A percentile compares a stretch with the other conserved stretches of the same genome.
Conservation (phyloP, 2,113 vertebrate genomes). For the Chlamydotis undulata region DNA sequence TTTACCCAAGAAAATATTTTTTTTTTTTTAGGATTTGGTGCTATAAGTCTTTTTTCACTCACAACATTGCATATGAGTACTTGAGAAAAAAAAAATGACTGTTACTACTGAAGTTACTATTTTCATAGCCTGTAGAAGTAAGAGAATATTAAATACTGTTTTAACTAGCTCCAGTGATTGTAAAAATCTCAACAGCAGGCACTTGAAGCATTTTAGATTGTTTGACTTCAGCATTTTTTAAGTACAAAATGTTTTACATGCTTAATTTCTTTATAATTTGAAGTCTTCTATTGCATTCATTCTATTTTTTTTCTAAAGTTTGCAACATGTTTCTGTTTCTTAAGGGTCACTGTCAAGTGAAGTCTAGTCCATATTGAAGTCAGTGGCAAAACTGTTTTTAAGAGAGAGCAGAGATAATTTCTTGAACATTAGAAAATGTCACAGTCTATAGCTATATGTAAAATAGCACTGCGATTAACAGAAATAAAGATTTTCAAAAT, state of each 20-base stretch:
- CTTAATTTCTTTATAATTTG: not conserved
- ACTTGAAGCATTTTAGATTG: not conserved
- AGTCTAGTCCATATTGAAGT: not conserved
- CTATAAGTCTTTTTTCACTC: not conserved
- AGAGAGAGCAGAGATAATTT: not conserved
- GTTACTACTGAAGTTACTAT: not conserved
- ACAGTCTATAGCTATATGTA: not conserved
- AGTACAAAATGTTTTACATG: not conserved
- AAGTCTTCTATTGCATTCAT: not conserved
- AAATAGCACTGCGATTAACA: not conserved
- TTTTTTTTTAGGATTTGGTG: not conserved
- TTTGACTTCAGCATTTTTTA: not conserved
- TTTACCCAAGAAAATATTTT: not conserved
- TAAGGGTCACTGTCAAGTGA: not conserved
- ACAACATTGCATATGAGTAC: not conserved
- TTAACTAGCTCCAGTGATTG: not conserved
- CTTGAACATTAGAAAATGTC: not conserved
- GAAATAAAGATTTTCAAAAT: not conserved
- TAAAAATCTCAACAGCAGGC: not conserved
- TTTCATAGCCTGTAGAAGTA: not conserved
- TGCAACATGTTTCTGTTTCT: not conserved
- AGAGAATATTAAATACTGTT: not conserved
- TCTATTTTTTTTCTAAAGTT: not conserved
- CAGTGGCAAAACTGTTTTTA: not conserved
- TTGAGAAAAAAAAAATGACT: not conserved